Conservation (phyloP, 2,888 invertebrate genomes). For the Hartigia nigra region DNA sequence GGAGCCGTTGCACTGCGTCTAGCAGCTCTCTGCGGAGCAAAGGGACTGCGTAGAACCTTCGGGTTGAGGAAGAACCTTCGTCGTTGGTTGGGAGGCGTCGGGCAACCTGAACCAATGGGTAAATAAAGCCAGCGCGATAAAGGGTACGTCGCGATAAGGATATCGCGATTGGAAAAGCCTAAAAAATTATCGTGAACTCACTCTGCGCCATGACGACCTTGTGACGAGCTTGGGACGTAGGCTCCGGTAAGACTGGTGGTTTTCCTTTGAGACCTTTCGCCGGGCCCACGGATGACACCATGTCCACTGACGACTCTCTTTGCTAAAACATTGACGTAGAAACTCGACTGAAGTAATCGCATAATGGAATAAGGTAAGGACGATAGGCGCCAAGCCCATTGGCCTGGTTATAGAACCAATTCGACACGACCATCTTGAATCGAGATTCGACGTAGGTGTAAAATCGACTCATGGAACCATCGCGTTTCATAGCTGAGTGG, state of each 20-base stretch:
- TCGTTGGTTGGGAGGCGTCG: conserved; percentile 82
- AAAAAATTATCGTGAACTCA: conserved; percentile 47
- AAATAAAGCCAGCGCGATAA: conserved; percentile 2
- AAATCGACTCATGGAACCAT: background rate
- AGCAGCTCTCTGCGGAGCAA: conserved; percentile 67
- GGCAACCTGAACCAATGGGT: conserved; percentile 68
- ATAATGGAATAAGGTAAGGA: background rate
- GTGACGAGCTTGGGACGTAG: conserved; percentile 46
- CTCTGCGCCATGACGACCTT: conserved; percentile 75
- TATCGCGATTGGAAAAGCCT: background rate
- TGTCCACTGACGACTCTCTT: background rate
- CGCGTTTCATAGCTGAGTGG: background rate
- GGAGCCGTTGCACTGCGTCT: conserved; percentile 50
- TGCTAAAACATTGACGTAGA: background rate
- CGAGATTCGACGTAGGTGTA: background rate
- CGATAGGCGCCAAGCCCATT: background rate
- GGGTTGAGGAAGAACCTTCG: conserved; percentile 86
- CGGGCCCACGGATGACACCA: conserved; percentile 39
- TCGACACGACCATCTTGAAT: background rate
- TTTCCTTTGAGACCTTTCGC: conserved; percentile 53
- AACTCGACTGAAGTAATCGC: background rate
- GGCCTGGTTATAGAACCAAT: background rate
- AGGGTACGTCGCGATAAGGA: background rate
- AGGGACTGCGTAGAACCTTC: conserved; percentile 83
- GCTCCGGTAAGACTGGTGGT: conserved; percentile 53